These are phyloP conservation scores for Eubucco bourcierii DNA, from an alignment of 2,113 vertebrate genomes.

Conservation along the genomic window DNA sequence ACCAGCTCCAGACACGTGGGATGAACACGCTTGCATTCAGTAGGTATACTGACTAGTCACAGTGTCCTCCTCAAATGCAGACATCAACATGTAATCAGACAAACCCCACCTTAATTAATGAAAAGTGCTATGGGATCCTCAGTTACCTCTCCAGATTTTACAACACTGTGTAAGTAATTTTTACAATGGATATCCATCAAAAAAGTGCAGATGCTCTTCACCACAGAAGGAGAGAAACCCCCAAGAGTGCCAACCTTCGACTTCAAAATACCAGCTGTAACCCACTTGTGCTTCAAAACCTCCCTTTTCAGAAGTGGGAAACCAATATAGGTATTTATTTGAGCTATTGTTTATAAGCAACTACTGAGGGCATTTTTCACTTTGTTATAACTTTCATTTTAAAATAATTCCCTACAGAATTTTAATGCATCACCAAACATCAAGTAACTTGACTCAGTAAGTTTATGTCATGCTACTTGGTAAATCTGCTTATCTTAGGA, in stretches of 20 bases:
- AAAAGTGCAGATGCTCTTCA: constrained; percentile 20
- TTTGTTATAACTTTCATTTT: neutral
- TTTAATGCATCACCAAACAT: neutral
- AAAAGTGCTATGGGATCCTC: neutral
- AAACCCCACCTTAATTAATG: neutral
- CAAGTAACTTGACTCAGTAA: neutral
- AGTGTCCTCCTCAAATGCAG: neutral
- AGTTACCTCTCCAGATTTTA: neutral
- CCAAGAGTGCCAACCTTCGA: neutral
- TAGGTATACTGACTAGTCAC: neutral
- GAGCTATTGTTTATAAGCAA: neutral
- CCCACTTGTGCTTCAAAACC: neutral
- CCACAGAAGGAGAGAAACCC: neutral
- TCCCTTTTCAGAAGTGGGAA: neutral
- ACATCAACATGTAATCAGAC: neutral
- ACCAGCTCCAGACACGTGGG: neutral
- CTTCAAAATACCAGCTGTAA: neutral
- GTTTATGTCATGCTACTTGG: neutral
- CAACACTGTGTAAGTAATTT: neutral
- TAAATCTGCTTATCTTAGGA: neutral
- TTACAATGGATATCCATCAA: neutral
- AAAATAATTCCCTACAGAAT: neutral
- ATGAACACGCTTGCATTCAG: neutral
- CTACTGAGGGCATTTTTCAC: neutral
- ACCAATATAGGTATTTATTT: neutral